These are phyloP conservation scores for Lithophane socia DNA, from an alignment of 2,888 invertebrate genomes.

Conservation along the genomic window DNA sequence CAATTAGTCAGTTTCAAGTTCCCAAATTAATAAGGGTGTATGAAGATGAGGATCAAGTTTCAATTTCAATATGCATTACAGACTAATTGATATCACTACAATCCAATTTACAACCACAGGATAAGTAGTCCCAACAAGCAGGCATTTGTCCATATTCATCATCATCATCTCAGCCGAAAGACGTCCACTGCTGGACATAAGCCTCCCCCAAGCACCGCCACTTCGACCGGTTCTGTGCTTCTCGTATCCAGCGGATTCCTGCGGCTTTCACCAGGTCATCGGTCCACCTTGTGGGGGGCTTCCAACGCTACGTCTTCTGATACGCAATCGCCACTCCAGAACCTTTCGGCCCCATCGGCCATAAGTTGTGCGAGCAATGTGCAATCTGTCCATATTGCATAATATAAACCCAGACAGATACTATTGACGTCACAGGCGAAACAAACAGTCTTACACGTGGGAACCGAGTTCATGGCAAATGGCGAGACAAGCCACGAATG, in stretches of 20 bases:
- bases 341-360: too few relatives aligned
- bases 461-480: constrained; percentile 64
- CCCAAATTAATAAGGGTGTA: not conserved
- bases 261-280: too few relatives aligned
- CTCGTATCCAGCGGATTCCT: too few relatives aligned
- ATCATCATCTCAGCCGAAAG: too few relatives aligned
- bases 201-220: too few relatives aligned
- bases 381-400: not conserved
- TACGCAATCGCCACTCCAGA: too few relatives aligned
- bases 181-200: too few relatives aligned
- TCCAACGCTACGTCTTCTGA: too few relatives aligned
- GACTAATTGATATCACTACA: not conserved
- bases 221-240: too few relatives aligned
- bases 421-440: constrained; percentile 54
- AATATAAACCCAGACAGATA: constrained; percentile 55
- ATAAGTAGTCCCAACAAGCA: not conserved
- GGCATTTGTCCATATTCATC: not conserved
- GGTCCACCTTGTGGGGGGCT: too few relatives aligned
- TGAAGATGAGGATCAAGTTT: not conserved
- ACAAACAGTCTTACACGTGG: constrained; percentile 64
- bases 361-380: too few relatives aligned
- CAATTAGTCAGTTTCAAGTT: not conserved
- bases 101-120: too few relatives aligned
- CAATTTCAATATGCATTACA: not conserved
- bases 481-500: constrained; percentile 58